Base-by-base conservation (phyloP, 1,140 invertebrate species). In the Ooceraea biroi region DNA sequence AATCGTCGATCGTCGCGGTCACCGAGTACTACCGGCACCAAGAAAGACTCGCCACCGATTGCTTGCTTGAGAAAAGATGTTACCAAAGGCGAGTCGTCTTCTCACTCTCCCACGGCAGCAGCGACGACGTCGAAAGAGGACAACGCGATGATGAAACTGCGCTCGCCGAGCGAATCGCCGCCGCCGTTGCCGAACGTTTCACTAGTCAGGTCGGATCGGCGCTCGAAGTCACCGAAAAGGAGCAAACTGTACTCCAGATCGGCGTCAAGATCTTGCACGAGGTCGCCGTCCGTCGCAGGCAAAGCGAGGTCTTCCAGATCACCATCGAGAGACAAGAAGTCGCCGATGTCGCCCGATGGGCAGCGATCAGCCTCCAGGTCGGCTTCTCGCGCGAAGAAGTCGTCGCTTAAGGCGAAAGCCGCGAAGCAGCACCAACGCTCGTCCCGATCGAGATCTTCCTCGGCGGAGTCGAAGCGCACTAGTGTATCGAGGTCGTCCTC, bases 171-270 rank as follows among this genome's bases (percentile, higher is more conserved):
- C 12, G 78, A 84, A 19, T 92, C 91, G 0, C 91, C 91, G 3
- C 85, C 84, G 10, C 82, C 88, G 0, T 48, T 89, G 66, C 48
- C 85, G 7, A 74, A 50, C 19, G 57, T 8, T 19, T 48, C 50
- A 7, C 25, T 83, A 46, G 17, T 36, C 27, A 85, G 19, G 48
- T 50, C 60, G 5, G 83, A 80, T 27, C 63, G 50, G 5, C 69
- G 30, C 4, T 82, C 86, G 12, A 66, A 27, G 25, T 85, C 89
- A 1, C 84, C 85, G 1, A 71, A 86, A 30, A 76, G 74, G 50
- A 88, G 72, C 7, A 91, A 88, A 19, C 90, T 90, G 0, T 90
- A 90, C 19, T 92, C 92, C 10, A 90, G 90, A 52, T 93, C 91
- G 0, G 87, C 71, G 12, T 91, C 91, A 7, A 89, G 90, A 46